Conservation (phyloP, 2,113 vertebrate species). For the Sialia sialis region DNA sequence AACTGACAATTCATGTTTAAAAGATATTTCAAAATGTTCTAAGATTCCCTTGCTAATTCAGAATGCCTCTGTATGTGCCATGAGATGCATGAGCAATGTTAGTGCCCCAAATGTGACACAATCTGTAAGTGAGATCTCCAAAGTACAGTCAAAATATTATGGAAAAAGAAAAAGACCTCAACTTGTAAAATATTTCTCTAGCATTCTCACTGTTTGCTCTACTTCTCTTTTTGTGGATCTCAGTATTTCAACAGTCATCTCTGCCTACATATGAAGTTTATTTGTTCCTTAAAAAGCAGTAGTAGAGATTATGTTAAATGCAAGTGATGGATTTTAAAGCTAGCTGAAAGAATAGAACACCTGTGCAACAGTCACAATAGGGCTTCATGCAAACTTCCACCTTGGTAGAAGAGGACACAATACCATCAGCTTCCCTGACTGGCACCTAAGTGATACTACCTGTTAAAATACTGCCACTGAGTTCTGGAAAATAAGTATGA, state of each 20-base stretch:
- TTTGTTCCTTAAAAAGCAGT: background rate
- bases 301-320: background rate
- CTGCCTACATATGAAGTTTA: background rate
- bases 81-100: background rate
- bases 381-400: background rate
- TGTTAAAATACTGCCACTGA: background rate
- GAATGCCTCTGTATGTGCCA: background rate
- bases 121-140: background rate
- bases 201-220: background rate
- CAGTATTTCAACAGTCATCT: background rate
- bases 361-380: background rate
- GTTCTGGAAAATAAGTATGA: background rate
- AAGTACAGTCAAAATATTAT: background rate
- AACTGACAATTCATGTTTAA: background rate
- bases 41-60: background rate
- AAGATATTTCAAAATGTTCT: background rate
- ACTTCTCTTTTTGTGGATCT: background rate
- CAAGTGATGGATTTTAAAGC: background rate
- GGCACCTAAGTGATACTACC: background rate
- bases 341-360: background rate
- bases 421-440: background rate
- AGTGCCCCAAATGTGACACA: background rate
- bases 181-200: background rate
- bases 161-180: background rate
- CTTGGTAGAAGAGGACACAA: background rate